phyloP scores from a whole-genome alignment of 2,888 invertebrate species.

The Drosophila mettleri region DNA sequence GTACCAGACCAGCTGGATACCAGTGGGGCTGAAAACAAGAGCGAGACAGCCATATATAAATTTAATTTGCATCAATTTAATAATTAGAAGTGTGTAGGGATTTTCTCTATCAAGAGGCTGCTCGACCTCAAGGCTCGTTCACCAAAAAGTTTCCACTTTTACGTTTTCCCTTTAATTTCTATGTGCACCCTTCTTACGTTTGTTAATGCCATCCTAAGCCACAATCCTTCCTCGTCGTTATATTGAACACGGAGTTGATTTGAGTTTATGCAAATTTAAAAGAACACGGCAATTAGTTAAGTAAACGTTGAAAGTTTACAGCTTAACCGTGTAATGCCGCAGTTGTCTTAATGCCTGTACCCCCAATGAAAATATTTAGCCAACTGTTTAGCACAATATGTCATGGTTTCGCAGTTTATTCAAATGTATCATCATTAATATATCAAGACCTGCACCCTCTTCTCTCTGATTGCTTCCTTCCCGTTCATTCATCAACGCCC shows the following conservation, averaged over 20 bases:
- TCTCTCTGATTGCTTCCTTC: conserved; percentile 27
- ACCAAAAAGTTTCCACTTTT: conserved; percentile 6
- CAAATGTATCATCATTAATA: conserved; percentile 73
- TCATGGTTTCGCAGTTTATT: conserved; percentile 75
- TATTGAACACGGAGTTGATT: conserved; percentile 38
- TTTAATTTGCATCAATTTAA: conserved; percentile 7
- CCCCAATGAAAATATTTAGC: conserved; percentile 27
- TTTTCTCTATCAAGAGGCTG: conserved; percentile 1
- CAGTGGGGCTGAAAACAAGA: background rate
- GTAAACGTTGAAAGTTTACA: conserved; percentile 73
- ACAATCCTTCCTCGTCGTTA: conserved; percentile 31
- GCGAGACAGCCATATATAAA: background rate
- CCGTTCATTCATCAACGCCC: conserved; percentile 62
- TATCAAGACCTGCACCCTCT: conserved; percentile 34
- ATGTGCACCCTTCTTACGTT: conserved; percentile 5
- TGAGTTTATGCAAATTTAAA: conserved; percentile 77
- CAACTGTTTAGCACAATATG: conserved; percentile 70
- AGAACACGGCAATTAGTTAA: conserved; percentile 83
- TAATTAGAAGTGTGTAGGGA: conserved; percentile 5
- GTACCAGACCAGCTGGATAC: conserved; percentile 9
- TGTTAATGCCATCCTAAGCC: conserved; percentile 45
- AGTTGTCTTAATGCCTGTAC: conserved; percentile 39
- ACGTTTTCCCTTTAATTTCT: conserved; percentile 5
- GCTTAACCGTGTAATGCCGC: conserved; percentile 46
- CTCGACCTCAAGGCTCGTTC: background rate